Base-by-base conservation (phyloP, 2,888 invertebrate species). In the Drosophila macrospina region DNA sequence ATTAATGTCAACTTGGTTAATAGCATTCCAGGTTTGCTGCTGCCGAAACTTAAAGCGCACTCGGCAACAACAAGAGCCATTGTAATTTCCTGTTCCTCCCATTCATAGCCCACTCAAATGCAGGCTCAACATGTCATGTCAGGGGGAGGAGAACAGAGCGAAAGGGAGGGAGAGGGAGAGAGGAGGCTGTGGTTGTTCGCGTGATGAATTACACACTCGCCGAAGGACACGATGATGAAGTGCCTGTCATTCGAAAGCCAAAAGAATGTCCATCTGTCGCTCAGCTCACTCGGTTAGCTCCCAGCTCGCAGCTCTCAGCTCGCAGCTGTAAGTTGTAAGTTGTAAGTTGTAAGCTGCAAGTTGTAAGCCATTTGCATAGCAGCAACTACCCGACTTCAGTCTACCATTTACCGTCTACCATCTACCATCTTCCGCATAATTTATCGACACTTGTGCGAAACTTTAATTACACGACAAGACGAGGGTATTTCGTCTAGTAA, bases 171-270 rank as follows among this genome's bases (percentile, higher is more conserved):
- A 10, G 5, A 28, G 2, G 28, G 28, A 8, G 28, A 6, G 6
- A 8, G 30, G 77, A 71, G 69, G 80, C 70, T 88, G 85, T 74
- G 89, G 89, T 87, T 87, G 85, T 86, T 88, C 89, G 85, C 89
- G 89, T 86, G 85, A 86, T 86, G 85, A 88, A 86, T 86, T 86
- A 86, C 85, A 86, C 79, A 84, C 87, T 81, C 85, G 87, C 85
- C 82, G 89, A 86, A 86, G 85, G 87, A 86, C 87, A 79, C 74
- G 85, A 86, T 85, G 84, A 85, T 85, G 84, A 86, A 88, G 84
- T 85, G 84, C 88, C 88, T 85, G 89, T 85, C 85, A 85, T 86
- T 85, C 78, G 71, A 76, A 88, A 87, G 81, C 89, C 79, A 76
- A 86, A 85, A 88, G 84, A 85, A 88, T 80, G 89, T 86, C 86